A percentile compares a stretch with the other conserved stretches of the same genome.
Conservation (phyloP, 2,797 vertebrate genomes). For the Telmatherina bonti region DNA sequence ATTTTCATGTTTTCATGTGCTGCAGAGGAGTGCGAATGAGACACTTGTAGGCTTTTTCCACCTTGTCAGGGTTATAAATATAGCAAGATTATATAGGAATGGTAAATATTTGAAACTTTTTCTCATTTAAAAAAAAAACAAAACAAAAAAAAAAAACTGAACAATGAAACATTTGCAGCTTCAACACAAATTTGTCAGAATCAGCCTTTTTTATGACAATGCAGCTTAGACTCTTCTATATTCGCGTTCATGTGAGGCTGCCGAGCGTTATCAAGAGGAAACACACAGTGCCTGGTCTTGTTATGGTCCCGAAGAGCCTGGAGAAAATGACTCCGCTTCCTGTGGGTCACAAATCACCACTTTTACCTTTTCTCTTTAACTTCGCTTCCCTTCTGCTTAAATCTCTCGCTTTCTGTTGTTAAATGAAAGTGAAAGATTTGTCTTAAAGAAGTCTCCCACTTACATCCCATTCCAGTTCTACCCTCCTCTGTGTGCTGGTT, state of each 20-base stretch:
- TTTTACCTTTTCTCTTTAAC: slow-evolving; percentile 49
- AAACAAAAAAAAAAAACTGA: no score
- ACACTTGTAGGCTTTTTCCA: slow-evolving; percentile 10
- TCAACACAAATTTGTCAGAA: neutral
- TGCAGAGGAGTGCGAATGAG: slow-evolving; percentile 20
- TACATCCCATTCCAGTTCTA: slow-evolving; percentile 11
- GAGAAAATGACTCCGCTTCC: slow-evolving; percentile 61
- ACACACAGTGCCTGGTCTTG: slow-evolving; percentile 49
- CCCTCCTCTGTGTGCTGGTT: slow-evolving; percentile 18
- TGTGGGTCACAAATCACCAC: slow-evolving; percentile 67
- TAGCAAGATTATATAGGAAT: neutral
- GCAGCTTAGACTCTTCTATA: neutral
- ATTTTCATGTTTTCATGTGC: slow-evolving; percentile 15
- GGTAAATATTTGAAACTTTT: slow-evolving; percentile 1
- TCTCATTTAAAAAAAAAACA: no score
- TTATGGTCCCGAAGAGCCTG: slow-evolving; percentile 32
- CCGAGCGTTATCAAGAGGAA: slow-evolving; percentile 70
- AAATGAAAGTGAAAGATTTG: no score
- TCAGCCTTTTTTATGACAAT: neutral
- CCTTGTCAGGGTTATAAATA: neutral
- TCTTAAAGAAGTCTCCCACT: neutral
- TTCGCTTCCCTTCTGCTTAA: slow-evolving; percentile 45
- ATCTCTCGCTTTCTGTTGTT: slow-evolving; percentile 34
- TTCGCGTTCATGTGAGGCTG: slow-evolving; percentile 30
- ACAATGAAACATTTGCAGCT: slow-evolving; percentile 7